Base-by-base conservation (phyloP, 2,797 vertebrate species). In the Phyllotis vaccarum region DNA sequence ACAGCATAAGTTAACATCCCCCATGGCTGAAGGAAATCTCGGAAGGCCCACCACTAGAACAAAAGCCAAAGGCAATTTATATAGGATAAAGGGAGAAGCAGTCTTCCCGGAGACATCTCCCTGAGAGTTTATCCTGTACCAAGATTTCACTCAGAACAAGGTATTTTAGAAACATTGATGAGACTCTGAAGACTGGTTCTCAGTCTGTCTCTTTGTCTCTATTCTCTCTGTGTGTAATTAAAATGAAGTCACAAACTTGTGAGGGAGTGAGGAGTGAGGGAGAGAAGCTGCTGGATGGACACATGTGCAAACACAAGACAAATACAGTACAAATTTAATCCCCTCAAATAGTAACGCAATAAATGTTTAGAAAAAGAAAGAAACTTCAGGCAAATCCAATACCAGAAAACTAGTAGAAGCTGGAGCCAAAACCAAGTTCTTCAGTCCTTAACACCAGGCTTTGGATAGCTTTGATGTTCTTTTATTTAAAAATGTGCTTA, bases 251-350 rank as follows among this genome's bases (percentile, higher is more conserved):
- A 58, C 56, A 2, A 60, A 3, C 12, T 27, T 24, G 2, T 58
- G n/a, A 6, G 13, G 54, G 3, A 58, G 12, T 34, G 60, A 29
- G 8, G 10, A 22, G 24, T 29, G 17, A 43, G 17, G 10, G 37
- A 21, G 1, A 3, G 9, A 9, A 13, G 5, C 11, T 60, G 14
- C 1, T 60, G 29, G 40, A 46, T 2, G 4, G 27, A 5, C 9
- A 22, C 12, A 46, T 60, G 58, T 40, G 37, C 16, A 6, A 58
- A 62, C 31, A 13, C 4, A 24, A 60, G 31, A 5, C 43, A 46
- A 19, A 64, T 21, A 37, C 1, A 27, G 4, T 40, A 37, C 11
- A 60, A 16, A 54, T 37, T 6, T 58, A 81, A 40, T 81, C 40
- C 79, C 14, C 6, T 6, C 24, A 56, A 60, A 14, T 3, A 37